A percentile compares a stretch with the other conserved stretches of the same genome.
Conservation (phyloP, 1,140 invertebrate species). For the Scaptomyza hsui region DNA sequence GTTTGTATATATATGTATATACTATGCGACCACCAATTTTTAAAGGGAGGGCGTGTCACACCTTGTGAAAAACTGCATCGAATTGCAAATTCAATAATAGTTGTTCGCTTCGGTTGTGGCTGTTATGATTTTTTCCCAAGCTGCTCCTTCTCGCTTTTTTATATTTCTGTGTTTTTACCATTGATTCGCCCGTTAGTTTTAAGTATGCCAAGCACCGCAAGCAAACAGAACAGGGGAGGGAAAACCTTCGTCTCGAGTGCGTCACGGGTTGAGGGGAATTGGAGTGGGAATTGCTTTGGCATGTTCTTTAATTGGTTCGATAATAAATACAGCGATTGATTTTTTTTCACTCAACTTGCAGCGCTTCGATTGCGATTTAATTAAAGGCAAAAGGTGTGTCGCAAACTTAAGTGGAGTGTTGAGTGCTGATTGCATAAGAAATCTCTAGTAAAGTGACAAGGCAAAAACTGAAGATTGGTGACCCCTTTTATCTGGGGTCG, state of each 20-base stretch:
- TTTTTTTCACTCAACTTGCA: conserved; percentile 26
- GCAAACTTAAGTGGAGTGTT: not conserved
- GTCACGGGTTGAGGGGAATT: not conserved
- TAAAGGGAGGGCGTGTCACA: conserved; percentile 10
- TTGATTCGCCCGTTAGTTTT: conserved; percentile 78
- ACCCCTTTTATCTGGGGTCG: conserved; percentile 21
- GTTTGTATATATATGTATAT: not conserved
- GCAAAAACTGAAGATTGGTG: conserved; percentile 24
- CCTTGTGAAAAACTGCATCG: conserved; percentile 41
- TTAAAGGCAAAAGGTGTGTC: conserved; percentile 58
- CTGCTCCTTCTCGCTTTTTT: conserved; percentile 48
- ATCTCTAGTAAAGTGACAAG: conserved; percentile 22
- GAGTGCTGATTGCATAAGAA: conserved; percentile 17
- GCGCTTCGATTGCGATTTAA: conserved; percentile 55
- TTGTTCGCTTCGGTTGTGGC: conserved; percentile 36
- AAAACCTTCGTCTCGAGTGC: conserved; percentile 35
- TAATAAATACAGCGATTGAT: conserved; percentile 77
- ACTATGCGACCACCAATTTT: not conserved
- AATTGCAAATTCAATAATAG: conserved; percentile 74
- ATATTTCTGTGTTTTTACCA: conserved; percentile 60
- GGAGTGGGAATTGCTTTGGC: conserved; percentile 24
- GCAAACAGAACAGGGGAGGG: conserved; percentile 11
- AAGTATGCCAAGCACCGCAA: conserved; percentile 73
- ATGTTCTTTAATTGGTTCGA: conserved; percentile 70
- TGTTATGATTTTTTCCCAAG: conserved; percentile 37